phyloP scores from a whole-genome alignment of 1,140 invertebrate species.

The Plectus sambesii region DNA sequence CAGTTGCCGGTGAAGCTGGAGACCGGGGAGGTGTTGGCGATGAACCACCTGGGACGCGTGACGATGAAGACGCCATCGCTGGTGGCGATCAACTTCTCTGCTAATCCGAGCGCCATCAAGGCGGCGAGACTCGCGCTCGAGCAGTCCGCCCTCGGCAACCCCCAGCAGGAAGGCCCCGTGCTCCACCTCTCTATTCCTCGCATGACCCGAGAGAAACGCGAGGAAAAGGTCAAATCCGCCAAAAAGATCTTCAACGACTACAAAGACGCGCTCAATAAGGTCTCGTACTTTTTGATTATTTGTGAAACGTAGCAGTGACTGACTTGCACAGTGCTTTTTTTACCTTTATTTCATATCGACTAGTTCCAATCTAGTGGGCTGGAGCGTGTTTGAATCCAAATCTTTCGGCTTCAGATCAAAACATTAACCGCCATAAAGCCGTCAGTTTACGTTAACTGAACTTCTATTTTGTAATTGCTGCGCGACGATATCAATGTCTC shows the following conservation, averaged over 20 bases:
- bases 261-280: conserved; percentile 32
- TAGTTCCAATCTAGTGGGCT: too few relatives aligned
- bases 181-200: conserved; percentile 29
- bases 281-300: conserved; percentile 13
- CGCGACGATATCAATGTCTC: too few relatives aligned
- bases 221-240: conserved; percentile 26
- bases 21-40: conserved; percentile 24
- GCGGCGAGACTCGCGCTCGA: conserved; percentile 27
- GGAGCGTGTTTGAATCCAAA: too few relatives aligned
- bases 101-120: conserved; percentile 36
- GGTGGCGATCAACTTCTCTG: conserved; percentile 36
- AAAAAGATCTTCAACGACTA: conserved; percentile 32
- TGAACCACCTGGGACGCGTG: conserved; percentile 31
- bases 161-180: conserved; percentile 37
- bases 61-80: conserved; percentile 30
- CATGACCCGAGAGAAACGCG: conserved; percentile 34
- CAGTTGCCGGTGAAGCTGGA: conserved; percentile 32
- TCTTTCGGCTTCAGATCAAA: too few relatives aligned
- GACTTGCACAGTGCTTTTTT: too few relatives aligned
- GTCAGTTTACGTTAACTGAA: too few relatives aligned
- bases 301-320: too few relatives aligned
- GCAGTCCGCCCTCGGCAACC: conserved; percentile 30
- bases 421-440: too few relatives aligned
- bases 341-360: conserved; percentile 5
- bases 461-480: too few relatives aligned